Evolutionary conservation across 2,888 invertebrate genomes (phyloP).

Genomic region (Tetramorium bicarinatum): DNA sequence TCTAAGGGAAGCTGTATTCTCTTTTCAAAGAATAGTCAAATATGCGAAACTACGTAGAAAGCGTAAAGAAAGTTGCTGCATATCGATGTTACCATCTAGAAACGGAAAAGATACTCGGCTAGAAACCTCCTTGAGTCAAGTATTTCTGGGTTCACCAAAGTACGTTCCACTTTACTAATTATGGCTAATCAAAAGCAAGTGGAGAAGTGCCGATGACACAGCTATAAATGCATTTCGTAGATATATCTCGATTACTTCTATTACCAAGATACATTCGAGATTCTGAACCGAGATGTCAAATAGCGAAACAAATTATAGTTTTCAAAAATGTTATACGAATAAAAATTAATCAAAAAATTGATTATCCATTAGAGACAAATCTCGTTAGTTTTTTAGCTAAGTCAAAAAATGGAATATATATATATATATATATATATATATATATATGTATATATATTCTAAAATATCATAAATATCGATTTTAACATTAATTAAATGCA

Average conservation of each 20-base stretch:
- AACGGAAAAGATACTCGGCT: constrained; percentile 58
- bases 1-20: not conserved
- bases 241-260: constrained; percentile 20
- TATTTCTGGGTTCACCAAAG: constrained; percentile 52
- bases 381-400: not conserved
- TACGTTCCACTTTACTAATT: constrained; percentile 49
- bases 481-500: not conserved
- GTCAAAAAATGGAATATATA: not conserved
- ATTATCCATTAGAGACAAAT: not conserved
- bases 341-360: not conserved
- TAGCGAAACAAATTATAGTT: not conserved
- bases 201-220: constrained; percentile 35
- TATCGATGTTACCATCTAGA: constrained; percentile 32
- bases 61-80: constrained; percentile 19
- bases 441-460: too few species aligned
- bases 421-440: too few species aligned
- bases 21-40: constrained; percentile 17
- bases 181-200: constrained; percentile 63
- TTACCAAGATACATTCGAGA: constrained; percentile 6
- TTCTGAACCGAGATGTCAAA: not conserved
- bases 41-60: constrained; percentile 30
- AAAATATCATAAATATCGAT: not conserved
- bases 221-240: constrained; percentile 27
- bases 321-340: not conserved
- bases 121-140: constrained; percentile 44